Evolutionary conservation across 92 coral and sea anemone species (phyloP).

Genomic region (Bergia sp.): DNA sequence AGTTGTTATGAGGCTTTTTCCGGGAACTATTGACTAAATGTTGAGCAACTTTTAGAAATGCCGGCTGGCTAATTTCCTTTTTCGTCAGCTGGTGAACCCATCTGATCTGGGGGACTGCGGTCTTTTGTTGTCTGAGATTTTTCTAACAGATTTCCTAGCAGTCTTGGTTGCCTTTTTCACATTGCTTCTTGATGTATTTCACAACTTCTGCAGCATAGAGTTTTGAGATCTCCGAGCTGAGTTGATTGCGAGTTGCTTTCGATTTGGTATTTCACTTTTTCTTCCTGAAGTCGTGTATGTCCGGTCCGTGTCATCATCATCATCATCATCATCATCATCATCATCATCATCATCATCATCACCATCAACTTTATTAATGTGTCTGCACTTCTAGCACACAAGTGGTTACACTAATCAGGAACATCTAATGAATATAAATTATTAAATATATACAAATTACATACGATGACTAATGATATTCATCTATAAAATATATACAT

Average conservation of each 20-base stretch:
- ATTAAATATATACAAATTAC: too few species aligned
- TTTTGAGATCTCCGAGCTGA: neutral
- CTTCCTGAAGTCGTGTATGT: neutral
- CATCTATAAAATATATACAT: too few species aligned
- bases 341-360: too few species aligned
- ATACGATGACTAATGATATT: too few species aligned
- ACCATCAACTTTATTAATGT: too few species aligned
- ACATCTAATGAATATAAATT: too few species aligned
- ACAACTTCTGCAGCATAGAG: neutral
- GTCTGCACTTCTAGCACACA: too few species aligned
- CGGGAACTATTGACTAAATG: conserved; percentile 9
- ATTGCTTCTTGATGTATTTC: neutral
- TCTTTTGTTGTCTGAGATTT: neutral
- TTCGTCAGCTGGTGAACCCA: neutral
- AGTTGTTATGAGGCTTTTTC: neutral
- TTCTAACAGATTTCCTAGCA: neutral
- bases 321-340: too few species aligned
- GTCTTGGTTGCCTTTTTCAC: neutral
- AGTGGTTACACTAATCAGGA: too few species aligned
- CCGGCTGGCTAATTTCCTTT: neutral
- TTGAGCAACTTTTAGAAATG: conserved; percentile 19
- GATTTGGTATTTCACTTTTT: neutral
- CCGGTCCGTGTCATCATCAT: neutral
- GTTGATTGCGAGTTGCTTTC: neutral
- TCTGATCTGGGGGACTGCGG: neutral